These are phyloP conservation scores for Sus cebifrons DNA, from an alignment of 2,797 vertebrate genomes.

Conservation along the genomic window DNA sequence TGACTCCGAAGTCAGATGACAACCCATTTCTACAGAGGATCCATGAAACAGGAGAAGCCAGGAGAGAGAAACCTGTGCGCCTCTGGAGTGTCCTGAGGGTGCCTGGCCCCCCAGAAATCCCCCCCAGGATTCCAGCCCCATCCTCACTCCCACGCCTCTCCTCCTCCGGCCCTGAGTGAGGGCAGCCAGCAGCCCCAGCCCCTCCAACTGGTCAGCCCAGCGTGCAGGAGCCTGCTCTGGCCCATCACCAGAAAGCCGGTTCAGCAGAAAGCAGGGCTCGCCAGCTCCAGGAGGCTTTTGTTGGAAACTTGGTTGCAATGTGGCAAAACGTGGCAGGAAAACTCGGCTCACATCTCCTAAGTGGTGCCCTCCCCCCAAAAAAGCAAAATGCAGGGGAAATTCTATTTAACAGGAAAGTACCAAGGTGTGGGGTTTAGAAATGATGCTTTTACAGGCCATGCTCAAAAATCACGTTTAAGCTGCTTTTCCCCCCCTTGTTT, in stretches of 20 bases:
- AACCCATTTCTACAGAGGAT: rapidly evolving
- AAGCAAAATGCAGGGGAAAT: not conserved
- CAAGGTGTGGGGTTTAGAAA: too few relatives aligned
- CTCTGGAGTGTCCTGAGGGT: rapidly evolving
- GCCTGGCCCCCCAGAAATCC: rapidly evolving
- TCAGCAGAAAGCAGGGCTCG: not conserved
- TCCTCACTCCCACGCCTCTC: rapidly evolving
- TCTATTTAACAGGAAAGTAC: not conserved
- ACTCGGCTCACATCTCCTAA: not conserved
- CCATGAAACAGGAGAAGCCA: not conserved
- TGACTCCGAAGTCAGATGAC: not conserved
- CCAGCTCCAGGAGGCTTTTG: not conserved
- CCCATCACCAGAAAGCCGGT: not conserved
- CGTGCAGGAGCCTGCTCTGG: rapidly evolving
- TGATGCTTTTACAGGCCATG: not conserved
- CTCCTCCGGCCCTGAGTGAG: rapidly evolving
- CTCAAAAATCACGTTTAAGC: constrained; percentile 32
- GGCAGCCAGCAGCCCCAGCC: not conserved
- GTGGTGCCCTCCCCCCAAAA: not conserved
- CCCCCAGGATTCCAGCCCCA: rapidly evolving
- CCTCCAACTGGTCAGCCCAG: not conserved
- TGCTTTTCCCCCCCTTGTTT: not conserved
- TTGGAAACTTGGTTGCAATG: not conserved
- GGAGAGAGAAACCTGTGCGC: too few relatives aligned
- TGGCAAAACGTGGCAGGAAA: not conserved